Percentiles rank a stretch among this genome's conserved stretches.
Evolutionary conservation across 2,113 vertebrate genomes (phyloP).

Genomic region (Paradoxurus hermaphroditus): DNA sequence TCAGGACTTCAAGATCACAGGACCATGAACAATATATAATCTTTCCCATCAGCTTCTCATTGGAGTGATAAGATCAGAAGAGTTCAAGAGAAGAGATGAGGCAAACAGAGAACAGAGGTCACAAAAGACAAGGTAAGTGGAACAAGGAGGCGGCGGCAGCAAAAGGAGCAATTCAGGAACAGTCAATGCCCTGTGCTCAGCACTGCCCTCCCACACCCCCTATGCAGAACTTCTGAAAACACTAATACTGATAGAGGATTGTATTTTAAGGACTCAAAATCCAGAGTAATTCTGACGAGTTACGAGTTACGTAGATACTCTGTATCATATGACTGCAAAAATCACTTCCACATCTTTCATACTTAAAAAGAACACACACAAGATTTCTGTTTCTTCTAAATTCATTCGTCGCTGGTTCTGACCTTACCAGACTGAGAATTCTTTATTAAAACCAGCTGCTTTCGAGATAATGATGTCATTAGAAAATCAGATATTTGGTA

Average conservation of each 20-base stretch:
- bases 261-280: not conserved
- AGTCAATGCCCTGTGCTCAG: accelerated
- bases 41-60: not conserved
- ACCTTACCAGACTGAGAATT: not conserved
- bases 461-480: slow-evolving; percentile 35
- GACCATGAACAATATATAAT: not conserved
- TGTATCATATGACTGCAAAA: not conserved
- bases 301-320: not conserved
- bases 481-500: slow-evolving; percentile 43
- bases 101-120: not conserved
- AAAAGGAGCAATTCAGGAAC: not conserved
- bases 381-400: slow-evolving; percentile 14
- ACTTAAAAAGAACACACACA: not conserved
- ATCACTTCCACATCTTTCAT: not conserved
- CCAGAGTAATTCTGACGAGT: not conserved
- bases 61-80: not conserved
- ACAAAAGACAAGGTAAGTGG: not conserved
- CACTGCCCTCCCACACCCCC: accelerated
- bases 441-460: slow-evolving; percentile 33
- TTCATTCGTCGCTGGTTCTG: not conserved
- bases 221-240: not conserved
- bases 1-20: not conserved
- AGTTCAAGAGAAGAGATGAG: not conserved
- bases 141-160: not conserved
- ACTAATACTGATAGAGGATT: not conserved